Conservation (phyloP, 2,113 vertebrate genomes). For the Tychaedon coryphoeus region DNA sequence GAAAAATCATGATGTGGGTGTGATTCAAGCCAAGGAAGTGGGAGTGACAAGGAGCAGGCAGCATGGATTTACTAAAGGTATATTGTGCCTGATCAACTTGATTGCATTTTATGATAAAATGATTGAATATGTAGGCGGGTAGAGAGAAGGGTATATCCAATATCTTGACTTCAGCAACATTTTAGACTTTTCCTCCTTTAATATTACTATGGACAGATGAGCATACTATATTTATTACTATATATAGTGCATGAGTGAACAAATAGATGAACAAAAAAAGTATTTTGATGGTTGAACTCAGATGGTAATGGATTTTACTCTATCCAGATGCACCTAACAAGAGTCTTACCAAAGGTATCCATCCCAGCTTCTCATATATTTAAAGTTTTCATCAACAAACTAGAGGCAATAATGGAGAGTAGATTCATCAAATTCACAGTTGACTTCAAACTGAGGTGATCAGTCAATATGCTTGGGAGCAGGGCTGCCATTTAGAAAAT, state of each 20-base stretch:
- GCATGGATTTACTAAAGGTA: background rate
- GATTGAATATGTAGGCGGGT: background rate
- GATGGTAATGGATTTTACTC: background rate
- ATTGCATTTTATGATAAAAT: background rate
- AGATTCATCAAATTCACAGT: background rate
- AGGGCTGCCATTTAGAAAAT: background rate
- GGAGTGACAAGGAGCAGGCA: fast-evolving
- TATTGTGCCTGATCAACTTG: background rate
- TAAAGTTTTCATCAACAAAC: background rate
- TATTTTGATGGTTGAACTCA: background rate
- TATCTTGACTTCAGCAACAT: background rate
- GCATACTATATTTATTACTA: background rate
- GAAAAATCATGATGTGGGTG: background rate
- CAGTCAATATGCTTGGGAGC: background rate
- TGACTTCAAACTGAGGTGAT: background rate
- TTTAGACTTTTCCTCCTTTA: background rate
- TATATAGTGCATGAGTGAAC: background rate
- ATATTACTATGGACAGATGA: background rate
- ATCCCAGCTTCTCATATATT: background rate
- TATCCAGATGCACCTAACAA: background rate
- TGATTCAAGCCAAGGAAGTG: background rate
- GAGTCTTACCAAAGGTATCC: background rate
- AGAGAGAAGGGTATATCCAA: background rate
- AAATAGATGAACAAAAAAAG: background rate
- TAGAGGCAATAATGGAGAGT: background rate